These are phyloP conservation scores for Cassiopea andromeda DNA, from an alignment of 30 jellyfish, hydroid and myxozoan genomes.

Conservation along the genomic window DNA sequence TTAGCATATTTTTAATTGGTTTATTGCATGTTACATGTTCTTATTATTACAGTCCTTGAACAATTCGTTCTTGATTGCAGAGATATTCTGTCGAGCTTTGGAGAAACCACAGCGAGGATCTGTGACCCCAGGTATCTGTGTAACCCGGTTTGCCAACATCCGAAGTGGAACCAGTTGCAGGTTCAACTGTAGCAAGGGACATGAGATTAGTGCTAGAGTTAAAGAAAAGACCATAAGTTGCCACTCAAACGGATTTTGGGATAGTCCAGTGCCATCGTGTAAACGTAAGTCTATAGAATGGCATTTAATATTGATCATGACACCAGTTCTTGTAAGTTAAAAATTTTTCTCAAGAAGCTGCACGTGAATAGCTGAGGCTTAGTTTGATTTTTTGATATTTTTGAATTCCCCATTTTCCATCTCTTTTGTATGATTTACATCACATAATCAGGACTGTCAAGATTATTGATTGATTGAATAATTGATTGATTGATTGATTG, in stretches of 20 bases:
- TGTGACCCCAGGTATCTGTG: conserved; percentile 83
- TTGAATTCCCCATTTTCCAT: no score
- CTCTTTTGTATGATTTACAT: no score
- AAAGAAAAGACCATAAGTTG: conserved; percentile 57
- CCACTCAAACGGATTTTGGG: conserved; percentile 90
- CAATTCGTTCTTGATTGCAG: conserved; percentile 30
- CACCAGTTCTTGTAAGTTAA: background rate
- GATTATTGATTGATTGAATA: no score
- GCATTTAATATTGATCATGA: no score
- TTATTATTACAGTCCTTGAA: no score
- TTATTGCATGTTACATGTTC: no score
- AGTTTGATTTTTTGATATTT: no score
- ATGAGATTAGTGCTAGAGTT: conserved; percentile 56
- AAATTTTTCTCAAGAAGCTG: background rate
- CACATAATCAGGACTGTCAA: no score
- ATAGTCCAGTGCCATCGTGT: conserved; percentile 84
- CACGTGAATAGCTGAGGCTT: no score
- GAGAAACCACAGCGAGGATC: conserved; percentile 78
- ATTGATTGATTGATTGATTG: no score
- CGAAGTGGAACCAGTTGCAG: conserved; percentile 77
- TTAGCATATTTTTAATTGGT: no score
- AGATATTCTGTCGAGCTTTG: conserved; percentile 85
- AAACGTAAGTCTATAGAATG: conserved; percentile 71
- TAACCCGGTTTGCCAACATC: conserved; percentile 79
- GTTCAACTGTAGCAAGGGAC: conserved; percentile 85